Conservation (phyloP, 1,140 invertebrate genomes). For the Probaryconus sp. region DNA sequence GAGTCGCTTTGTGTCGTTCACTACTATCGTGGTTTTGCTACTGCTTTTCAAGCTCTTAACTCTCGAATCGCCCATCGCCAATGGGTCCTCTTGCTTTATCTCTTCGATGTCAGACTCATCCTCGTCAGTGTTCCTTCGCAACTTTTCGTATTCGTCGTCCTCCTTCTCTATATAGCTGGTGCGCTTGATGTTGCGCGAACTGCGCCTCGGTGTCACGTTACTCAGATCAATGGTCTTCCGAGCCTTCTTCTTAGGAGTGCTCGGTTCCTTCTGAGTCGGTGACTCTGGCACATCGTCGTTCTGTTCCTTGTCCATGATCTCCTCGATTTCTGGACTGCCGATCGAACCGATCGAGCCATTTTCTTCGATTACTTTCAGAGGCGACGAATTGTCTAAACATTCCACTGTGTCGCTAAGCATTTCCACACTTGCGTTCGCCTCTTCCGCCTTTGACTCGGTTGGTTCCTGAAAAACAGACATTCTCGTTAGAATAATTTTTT, state of each 20-base stretch:
- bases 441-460: constrained; percentile 39
- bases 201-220: constrained; percentile 80
- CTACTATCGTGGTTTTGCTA: constrained; percentile 83
- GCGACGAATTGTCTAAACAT: constrained; percentile 48
- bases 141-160: constrained; percentile 81
- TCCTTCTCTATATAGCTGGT: constrained; percentile 82
- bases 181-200: constrained; percentile 82
- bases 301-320: constrained; percentile 65
- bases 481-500: no score
- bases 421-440: constrained; percentile 30
- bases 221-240: constrained; percentile 74
- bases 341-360: constrained; percentile 73
- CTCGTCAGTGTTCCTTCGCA: no score
- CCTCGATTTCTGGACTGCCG: constrained; percentile 74
- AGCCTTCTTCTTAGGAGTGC: constrained; percentile 71
- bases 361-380: constrained; percentile 72
- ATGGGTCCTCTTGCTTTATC: constrained; percentile 83
- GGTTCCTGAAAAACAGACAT: constrained; percentile 20
- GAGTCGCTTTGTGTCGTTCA: constrained; percentile 85
- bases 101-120: constrained; percentile 84
- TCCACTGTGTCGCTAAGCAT: constrained; percentile 33
- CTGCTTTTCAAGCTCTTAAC: constrained; percentile 76
- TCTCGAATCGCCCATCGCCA: constrained; percentile 77
- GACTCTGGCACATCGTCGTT: constrained; percentile 7
- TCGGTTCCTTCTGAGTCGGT: constrained; percentile 32